A percentile compares a stretch with the other conserved stretches of the same genome.
Evolutionary conservation across 2,888 invertebrate genomes (phyloP).

Genomic region (Epistrophe eligans): DNA sequence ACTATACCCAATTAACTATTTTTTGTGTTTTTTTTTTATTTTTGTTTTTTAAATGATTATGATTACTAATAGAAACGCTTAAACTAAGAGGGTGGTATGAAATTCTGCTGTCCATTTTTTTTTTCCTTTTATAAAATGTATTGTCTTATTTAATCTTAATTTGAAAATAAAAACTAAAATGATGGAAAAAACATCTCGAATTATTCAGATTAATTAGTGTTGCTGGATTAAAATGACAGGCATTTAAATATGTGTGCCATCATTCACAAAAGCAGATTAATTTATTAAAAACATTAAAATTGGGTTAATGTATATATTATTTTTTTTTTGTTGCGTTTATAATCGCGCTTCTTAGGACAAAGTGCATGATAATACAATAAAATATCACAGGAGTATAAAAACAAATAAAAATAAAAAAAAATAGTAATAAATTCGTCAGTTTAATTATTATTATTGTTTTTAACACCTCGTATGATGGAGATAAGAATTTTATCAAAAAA

Average conservation of each 20-base stretch:
- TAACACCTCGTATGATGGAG: too few species aligned
- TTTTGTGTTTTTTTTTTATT: background rate
- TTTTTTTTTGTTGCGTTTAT: background rate
- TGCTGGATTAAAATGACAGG: constrained; percentile 27
- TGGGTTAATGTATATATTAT: background rate
- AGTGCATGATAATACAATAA: constrained; percentile 15
- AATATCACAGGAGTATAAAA: constrained; percentile 6
- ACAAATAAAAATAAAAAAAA: background rate
- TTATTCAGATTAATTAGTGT: constrained; percentile 57
- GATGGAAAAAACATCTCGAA: constrained; percentile 31
- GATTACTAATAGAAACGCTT: constrained; percentile 27
- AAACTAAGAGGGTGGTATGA: constrained; percentile 45
- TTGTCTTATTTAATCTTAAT: background rate
- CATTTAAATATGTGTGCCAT: constrained; percentile 44
- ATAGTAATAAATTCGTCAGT: too few species aligned
- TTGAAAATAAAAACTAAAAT: background rate
- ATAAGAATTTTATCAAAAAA: too few species aligned
- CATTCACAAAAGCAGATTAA: constrained; percentile 42
- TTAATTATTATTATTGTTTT: too few species aligned
- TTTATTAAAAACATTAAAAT: constrained; percentile 51
- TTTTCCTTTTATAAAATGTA: background rate
- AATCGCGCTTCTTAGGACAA: constrained; percentile 35
- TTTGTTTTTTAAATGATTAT: constrained; percentile 13
- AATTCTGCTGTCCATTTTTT: constrained; percentile 53
- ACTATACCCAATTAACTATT: constrained; percentile 28